These are phyloP conservation scores for Melanotaenia pygmaea DNA, from an alignment of 2,797 vertebrate genomes.

Conservation along the genomic window DNA sequence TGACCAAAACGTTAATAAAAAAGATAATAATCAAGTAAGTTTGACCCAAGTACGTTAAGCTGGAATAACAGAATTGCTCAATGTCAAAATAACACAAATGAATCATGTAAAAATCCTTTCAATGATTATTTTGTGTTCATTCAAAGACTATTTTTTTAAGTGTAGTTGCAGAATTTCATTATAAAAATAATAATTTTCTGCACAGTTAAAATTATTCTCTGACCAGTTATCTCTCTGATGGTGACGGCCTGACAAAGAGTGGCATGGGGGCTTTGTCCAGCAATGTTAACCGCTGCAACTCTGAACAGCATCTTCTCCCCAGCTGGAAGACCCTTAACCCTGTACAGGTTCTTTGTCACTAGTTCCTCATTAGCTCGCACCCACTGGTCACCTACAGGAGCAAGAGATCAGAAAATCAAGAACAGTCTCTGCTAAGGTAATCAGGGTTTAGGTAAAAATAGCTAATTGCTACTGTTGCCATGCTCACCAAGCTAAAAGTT, in stretches of 20 bases:
- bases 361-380: slow-evolving; percentile 79
- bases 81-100: background rate
- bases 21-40: too few relatives aligned
- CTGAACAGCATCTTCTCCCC: slow-evolving; percentile 90
- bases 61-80: too few relatives aligned
- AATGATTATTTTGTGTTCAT: too few relatives aligned
- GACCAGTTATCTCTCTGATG: slow-evolving; percentile 89
- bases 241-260: slow-evolving; percentile 84
- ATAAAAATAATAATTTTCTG: too few relatives aligned
- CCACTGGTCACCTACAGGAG: slow-evolving; percentile 85
- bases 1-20: too few relatives aligned
- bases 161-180: too few relatives aligned
- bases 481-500: background rate
- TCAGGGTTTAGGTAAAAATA: background rate
- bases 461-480: background rate
- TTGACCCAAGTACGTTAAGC: too few relatives aligned
- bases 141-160: too few relatives aligned
- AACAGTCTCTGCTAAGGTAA: background rate
- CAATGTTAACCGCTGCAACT: slow-evolving; percentile 87
- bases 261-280: slow-evolving; percentile 86
- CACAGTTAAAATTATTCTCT: slow-evolving; percentile 45
- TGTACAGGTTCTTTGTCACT: slow-evolving; percentile 81
- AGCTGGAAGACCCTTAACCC: slow-evolving; percentile 85
- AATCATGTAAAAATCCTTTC: background rate
- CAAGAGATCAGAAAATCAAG: slow-evolving; percentile 8